These are phyloP conservation scores for Metallyticus violacea DNA, from an alignment of 2,888 invertebrate genomes.

Conservation along the genomic window DNA sequence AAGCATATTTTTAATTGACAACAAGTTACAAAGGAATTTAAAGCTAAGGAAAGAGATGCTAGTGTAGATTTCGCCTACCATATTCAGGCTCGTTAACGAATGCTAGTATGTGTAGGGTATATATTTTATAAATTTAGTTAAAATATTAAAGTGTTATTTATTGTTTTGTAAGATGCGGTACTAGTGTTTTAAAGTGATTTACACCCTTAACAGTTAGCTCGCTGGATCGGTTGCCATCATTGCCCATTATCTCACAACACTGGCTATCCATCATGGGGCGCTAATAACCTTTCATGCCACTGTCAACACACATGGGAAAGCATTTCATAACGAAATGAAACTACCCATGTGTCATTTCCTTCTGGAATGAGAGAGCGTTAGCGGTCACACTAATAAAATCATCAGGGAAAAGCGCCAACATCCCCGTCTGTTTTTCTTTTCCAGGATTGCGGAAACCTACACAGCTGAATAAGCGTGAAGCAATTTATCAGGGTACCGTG, in stretches of 20 bases:
- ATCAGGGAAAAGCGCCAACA: no score
- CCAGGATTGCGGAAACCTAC: slow-evolving; percentile 6
- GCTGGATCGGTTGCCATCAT: not conserved
- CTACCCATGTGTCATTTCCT: not conserved
- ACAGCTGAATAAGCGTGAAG: slow-evolving; percentile 8
- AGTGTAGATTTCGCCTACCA: no score
- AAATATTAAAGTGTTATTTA: no score
- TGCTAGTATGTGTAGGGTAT: no score
- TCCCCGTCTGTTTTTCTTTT: not conserved
- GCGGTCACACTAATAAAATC: not conserved
- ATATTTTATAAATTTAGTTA: no score
- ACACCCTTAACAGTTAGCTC: not conserved
- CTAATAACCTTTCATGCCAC: not conserved
- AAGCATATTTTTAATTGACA: no score
- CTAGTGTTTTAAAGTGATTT: not conserved
- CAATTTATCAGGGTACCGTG: not conserved
- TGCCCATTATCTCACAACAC: not conserved
- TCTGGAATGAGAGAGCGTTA: not conserved
- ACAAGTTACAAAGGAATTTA: no score
- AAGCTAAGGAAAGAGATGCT: no score
- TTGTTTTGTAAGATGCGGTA: not conserved
- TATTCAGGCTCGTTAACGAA: no score
- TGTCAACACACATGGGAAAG: not conserved
- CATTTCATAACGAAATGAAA: no score
- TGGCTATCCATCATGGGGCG: not conserved